Conservation (phyloP, 2,888 invertebrate species). For the Buathra laborator region DNA sequence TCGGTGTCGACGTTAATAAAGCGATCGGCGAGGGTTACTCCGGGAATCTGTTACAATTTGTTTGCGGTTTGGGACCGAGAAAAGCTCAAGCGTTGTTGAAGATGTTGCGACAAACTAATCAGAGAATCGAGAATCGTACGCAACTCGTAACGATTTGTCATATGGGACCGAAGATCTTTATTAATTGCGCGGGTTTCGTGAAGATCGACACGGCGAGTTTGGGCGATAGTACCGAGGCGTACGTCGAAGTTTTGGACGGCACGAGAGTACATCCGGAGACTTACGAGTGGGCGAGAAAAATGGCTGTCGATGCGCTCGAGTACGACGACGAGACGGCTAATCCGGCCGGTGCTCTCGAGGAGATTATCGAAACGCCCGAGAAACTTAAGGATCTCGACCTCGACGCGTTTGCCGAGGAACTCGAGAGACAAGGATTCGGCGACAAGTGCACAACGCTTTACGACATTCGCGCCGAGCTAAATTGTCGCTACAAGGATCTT, state of each 20-base stretch:
- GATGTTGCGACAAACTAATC: constrained; percentile 95
- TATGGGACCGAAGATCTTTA: constrained; percentile 98
- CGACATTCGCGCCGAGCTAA: constrained; percentile 97
- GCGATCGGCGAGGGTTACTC: constrained; percentile 95
- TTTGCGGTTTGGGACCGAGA: constrained; percentile 97
- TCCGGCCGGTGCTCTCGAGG: constrained; percentile 97
- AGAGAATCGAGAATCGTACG: constrained; percentile 95
- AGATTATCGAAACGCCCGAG: constrained; percentile 97
- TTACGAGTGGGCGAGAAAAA: constrained; percentile 99
- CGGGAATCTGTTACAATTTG: constrained; percentile 95
- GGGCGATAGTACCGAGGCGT: constrained; percentile 96
- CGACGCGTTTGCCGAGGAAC: constrained; percentile 98
- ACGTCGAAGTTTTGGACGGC: constrained; percentile 97
- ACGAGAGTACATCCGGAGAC: constrained; percentile 99
- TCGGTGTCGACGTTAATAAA: constrained; percentile 97
- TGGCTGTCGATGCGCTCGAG: constrained; percentile 99
- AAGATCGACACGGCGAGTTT: constrained; percentile 97
- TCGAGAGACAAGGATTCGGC: constrained; percentile 94
- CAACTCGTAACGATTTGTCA: constrained; percentile 97
- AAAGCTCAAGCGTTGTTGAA: constrained; percentile 95
- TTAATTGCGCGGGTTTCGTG: constrained; percentile 99
- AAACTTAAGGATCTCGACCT: constrained; percentile 96
- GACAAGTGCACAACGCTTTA: constrained; percentile 96
- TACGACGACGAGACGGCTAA: constrained; percentile 97
- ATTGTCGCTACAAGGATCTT: constrained; percentile 95